Conservation (phyloP, 1,140 invertebrate species). For the Scaptomyza montana region DNA sequence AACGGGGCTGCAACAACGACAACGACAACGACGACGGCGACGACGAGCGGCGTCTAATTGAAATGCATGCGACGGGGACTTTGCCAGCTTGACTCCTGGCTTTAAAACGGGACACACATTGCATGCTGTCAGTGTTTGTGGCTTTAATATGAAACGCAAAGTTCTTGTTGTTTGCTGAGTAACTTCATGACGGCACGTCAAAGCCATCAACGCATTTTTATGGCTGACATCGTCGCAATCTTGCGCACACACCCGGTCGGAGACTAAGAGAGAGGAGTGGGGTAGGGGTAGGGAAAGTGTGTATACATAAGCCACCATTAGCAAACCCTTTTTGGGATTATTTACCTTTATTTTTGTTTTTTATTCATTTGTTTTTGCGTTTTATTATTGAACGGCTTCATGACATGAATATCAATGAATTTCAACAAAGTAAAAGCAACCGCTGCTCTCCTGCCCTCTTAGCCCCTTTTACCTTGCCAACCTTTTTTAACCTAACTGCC, state of each 20-base stretch:
- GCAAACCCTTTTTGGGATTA: slow-evolving; percentile 79
- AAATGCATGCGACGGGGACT: slow-evolving; percentile 61
- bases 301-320: slow-evolving; percentile 53
- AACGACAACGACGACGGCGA: background rate
- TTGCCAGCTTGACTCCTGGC: slow-evolving; percentile 57
- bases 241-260: slow-evolving; percentile 5
- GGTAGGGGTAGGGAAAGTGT: too few species aligned
- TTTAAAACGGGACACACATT: slow-evolving; percentile 41
- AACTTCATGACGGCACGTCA: slow-evolving; percentile 49
- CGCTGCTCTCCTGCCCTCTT: background rate
- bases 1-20: slow-evolving; percentile 5
- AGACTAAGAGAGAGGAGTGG: background rate
- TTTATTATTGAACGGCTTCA: slow-evolving; percentile 80
- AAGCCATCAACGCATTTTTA: slow-evolving; percentile 67
- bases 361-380: slow-evolving; percentile 74
- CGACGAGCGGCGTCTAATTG: slow-evolving; percentile 72
- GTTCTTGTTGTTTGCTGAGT: background rate
- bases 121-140: slow-evolving; percentile 18
- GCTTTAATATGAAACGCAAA: slow-evolving; percentile 52
- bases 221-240: slow-evolving; percentile 39
- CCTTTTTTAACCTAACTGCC: background rate
- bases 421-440: slow-evolving; percentile 51
- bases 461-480: background rate
- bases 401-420: slow-evolving; percentile 81
- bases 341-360: slow-evolving; percentile 75